Evolutionary conservation across 2,888 invertebrate genomes (phyloP), one percentile per base, ranked within the genome.

Genomic region (Gisinianus flammeolus): DNA sequence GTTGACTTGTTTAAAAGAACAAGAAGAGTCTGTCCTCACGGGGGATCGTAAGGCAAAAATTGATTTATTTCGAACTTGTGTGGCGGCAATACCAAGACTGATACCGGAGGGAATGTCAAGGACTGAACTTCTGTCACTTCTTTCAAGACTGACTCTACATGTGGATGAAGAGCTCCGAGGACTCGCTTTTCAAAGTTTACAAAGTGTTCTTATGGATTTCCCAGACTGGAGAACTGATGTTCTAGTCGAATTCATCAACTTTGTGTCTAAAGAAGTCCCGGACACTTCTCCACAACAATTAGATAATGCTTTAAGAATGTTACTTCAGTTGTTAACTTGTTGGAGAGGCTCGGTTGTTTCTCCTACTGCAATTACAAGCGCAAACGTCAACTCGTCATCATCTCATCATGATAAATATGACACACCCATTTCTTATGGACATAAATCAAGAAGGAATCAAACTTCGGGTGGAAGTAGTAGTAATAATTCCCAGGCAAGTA

Each of bases 211-310:
- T 31, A 91, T 95, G 56, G 98, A 99, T 88, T 98, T 98, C 87
- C 94, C 97, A 26, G 96, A 97, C 86, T 99, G 98, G 98, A 90
- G 98, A 84, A 96, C 97, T 86, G 97, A 98, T 86, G 97, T 98
- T 33, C 90, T 99, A 64, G 77, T 81, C 6, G 84, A 84, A 64
- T 84, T 97, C 87, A 95, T 97, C 0, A 96, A 96, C 88, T 98
- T 98, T 88, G 90, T 98, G 58, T 93, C 95, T 62, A 92, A 95
- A 86, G 98, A 98, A 88, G 94, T 98, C 54, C 88, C 92, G 87
- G 97, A 97, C 87, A 94, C 94, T 0, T 94, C 93, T 73, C 94
- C 95, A 0, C 93, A 93, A 85, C 89, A 98, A 70, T 90, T 99
- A 71, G 99, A 99, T 87, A 95, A 95, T 85, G 95, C 97, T 8